phyloP scores from a whole-genome alignment of 1,140 invertebrate species.

The Solenopsis fugax region DNA sequence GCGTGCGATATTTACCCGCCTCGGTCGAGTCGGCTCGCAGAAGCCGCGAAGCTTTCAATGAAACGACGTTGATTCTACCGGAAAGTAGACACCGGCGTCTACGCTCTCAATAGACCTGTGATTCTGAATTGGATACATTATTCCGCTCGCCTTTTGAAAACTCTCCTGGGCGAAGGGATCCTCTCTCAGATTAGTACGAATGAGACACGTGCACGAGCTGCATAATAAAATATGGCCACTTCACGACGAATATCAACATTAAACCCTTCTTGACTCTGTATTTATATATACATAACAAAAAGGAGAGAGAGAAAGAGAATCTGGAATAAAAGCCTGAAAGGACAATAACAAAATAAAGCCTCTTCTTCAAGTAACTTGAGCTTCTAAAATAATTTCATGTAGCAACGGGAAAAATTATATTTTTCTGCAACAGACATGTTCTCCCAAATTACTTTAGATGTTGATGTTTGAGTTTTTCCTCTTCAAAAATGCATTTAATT shows the following conservation, averaged over 20 bases:
- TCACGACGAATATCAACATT: constrained; percentile 7
- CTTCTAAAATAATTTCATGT: background rate
- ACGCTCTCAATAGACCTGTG: constrained; percentile 44
- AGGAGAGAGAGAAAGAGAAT: background rate
- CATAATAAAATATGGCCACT: constrained; percentile 30
- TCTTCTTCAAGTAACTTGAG: background rate
- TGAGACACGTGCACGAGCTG: constrained; percentile 6
- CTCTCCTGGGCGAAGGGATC: background rate
- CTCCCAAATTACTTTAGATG: background rate
- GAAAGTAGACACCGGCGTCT: constrained; percentile 47
- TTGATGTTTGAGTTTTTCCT: background rate
- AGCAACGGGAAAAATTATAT: background rate
- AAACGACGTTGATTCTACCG: constrained; percentile 37
- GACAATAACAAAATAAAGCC: background rate
- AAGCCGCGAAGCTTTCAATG: constrained; percentile 35
- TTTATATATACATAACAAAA: background rate
- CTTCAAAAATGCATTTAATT: background rate
- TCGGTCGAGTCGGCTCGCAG: constrained; percentile 20
- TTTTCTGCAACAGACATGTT: background rate
- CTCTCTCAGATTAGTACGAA: background rate
- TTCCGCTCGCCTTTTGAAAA: constrained; percentile 1
- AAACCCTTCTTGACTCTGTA: background rate
- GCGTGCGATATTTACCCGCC: constrained; percentile 64
- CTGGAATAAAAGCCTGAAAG: background rate
- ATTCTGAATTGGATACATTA: constrained; percentile 57